Conservation (phyloP, 2,888 invertebrate species). For the Platycheirus albimanus region DNA sequence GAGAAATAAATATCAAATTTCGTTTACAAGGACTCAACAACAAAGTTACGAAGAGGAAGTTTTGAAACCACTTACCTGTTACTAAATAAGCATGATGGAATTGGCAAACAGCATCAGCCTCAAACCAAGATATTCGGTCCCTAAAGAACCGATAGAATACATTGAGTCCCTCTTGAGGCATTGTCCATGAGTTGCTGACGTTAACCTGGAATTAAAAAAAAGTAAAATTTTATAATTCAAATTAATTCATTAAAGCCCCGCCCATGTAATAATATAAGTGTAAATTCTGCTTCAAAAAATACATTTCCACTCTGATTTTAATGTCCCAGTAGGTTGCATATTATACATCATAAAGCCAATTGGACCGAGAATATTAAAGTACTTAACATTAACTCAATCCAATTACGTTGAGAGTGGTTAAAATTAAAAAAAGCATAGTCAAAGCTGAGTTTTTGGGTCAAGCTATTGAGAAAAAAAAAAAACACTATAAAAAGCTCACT, state of each 20-base stretch:
- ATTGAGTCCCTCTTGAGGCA: constrained; percentile 91
- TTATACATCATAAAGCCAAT: neutral
- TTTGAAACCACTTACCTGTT: constrained; percentile 85
- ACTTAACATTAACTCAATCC: neutral
- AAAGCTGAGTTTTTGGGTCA: neutral
- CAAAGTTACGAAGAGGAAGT: no score
- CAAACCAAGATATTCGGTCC: constrained; percentile 92
- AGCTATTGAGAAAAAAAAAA: neutral
- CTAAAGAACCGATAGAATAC: constrained; percentile 93
- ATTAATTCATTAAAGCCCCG: no score
- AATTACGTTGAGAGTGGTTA: neutral
- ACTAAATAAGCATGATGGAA: constrained; percentile 92
- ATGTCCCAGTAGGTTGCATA: no score
- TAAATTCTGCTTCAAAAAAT: no score
- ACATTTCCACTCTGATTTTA: no score
- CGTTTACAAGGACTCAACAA: no score
- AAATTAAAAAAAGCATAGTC: constrained; percentile 10
- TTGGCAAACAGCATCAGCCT: constrained; percentile 92
- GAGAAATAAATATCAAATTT: no score
- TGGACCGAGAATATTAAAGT: neutral
- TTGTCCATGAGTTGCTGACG: constrained; percentile 92
- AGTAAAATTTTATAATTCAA: neutral
- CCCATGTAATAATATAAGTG: no score
- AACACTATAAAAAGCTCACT: neutral
- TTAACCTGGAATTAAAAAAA: constrained; percentile 85